A percentile compares a stretch with the other conserved stretches of the same genome.
Evolutionary conservation across 1,140 invertebrate species (phyloP).

Genomic region (Phymorhynchus buccinoides): DNA sequence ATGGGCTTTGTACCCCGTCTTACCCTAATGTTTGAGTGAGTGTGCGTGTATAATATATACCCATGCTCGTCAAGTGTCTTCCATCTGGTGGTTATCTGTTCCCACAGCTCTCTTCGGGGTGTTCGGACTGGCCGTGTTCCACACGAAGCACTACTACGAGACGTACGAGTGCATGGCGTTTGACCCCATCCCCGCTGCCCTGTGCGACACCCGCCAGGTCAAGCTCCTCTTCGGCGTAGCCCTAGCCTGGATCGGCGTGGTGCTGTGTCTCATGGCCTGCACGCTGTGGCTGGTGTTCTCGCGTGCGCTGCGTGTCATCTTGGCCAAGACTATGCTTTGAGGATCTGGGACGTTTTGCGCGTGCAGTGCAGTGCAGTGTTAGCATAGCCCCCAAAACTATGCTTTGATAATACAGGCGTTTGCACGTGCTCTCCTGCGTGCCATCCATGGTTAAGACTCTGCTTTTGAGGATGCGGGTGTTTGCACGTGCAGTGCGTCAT

Average conservation of each 20-base stretch:
- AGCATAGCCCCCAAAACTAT: too few species aligned
- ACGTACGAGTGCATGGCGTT: conserved; percentile 57
- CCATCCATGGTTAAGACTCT: too few species aligned
- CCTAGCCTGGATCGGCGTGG: conserved; percentile 60
- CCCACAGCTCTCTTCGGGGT: conserved; percentile 57
- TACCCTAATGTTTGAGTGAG: too few species aligned
- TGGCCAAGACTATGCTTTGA: conserved; percentile 62
- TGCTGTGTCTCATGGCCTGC: conserved; percentile 52
- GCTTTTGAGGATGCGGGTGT: too few species aligned
- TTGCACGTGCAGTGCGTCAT: too few species aligned
- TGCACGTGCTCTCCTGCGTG: too few species aligned
- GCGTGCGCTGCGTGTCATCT: conserved; percentile 56
- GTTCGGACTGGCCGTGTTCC: conserved; percentile 62
- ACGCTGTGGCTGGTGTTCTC: conserved; percentile 58
- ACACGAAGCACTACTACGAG: conserved; percentile 61
- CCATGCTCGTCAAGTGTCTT: too few species aligned
- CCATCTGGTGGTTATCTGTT: too few species aligned
- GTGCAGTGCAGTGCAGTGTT: too few species aligned
- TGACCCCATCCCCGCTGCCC: conserved; percentile 43
- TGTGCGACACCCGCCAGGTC: conserved; percentile 52
- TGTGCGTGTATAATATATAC: too few species aligned
- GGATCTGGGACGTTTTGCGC: background rate
- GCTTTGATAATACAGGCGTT: too few species aligned
- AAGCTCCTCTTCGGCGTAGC: conserved; percentile 51
- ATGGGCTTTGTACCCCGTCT: too few species aligned